These are phyloP conservation scores for Rhodinocichla rosea DNA, from an alignment of 2,113 vertebrate genomes.

Conservation along the genomic window DNA sequence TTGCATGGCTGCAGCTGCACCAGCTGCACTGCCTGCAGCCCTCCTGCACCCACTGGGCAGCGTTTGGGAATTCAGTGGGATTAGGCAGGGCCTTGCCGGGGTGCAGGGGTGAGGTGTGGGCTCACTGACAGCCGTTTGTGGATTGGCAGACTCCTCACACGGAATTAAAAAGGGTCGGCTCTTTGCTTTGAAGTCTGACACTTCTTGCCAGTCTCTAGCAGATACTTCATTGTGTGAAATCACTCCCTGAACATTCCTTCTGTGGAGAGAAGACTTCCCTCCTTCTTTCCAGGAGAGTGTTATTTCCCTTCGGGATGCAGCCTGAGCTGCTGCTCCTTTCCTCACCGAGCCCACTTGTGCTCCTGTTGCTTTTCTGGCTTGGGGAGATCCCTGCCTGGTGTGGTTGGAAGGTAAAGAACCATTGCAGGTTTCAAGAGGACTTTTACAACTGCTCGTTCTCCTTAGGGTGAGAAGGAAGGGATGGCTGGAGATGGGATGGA, in stretches of 20 bases:
- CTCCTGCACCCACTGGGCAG: fast-evolving
- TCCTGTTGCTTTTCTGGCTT: not conserved
- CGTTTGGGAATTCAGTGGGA: not conserved
- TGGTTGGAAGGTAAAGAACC: not conserved
- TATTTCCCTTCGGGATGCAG: not conserved
- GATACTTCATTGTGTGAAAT: slow-evolving; percentile 26
- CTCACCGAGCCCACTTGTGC: not conserved
- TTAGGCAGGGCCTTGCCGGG: not conserved
- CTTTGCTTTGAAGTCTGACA: slow-evolving; percentile 40
- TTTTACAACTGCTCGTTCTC: not conserved
- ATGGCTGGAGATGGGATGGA: not conserved
- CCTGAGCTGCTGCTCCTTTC: slow-evolving; percentile 3
- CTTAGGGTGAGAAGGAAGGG: not conserved
- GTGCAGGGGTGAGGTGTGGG: not conserved
- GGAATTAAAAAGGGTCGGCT: not conserved
- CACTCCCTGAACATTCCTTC: slow-evolving; percentile 5
- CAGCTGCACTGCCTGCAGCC: not conserved
- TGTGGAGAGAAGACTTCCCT: not conserved
- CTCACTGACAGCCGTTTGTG: not conserved
- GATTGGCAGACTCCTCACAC: not conserved
- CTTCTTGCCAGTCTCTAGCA: slow-evolving; percentile 23
- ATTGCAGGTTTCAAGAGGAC: not conserved
- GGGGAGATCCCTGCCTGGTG: not conserved
- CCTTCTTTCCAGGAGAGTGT: not conserved
- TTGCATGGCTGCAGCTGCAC: not conserved